Base-by-base conservation (phyloP, 2,888 invertebrate genomes). In the Ochropacha duplaris region DNA sequence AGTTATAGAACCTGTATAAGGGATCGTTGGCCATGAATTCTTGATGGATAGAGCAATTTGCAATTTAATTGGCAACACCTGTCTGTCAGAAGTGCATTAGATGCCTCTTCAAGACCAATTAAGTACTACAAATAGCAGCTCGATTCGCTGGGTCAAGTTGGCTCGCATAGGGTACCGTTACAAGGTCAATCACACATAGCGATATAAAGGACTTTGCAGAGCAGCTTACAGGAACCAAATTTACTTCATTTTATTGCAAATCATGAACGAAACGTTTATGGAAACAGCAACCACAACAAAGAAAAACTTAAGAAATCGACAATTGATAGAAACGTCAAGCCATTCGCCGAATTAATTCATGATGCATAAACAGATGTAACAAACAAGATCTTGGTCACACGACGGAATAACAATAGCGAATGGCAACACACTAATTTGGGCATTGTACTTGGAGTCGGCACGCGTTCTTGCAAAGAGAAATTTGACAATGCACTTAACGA, bases 401-500 rank as follows among this genome's bases (percentile, higher is more conserved):
- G 71, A 65, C 65, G 69, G 71, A 58, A 66, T 64, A 81, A 87
- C 83, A 86, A 87, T 84, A 73, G 83, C 68, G 73, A 74, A 78
- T 78, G 71, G 74, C 78, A 74, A 76, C 73, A 66, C 70, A 79
- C 78, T 84, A 85, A 86, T 84, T 84, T 76, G 78, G 74, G 81
- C 80, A 88, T 85, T 87, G 86, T 88, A 77, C 64, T 59, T 70
- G 79, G 72, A 71, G 76, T 79, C 76, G 74, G 72, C 75, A 78
- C 72, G 75, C 76, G 74, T 76, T 74, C 69, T 66, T 71, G 71
- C 69, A 71, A 84, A 80, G 88, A 82, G 89, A 91, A 90, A 90
- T 90, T 88, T 79, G 84, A 90, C 86, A 87, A 88, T 87, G 83
- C 84, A 84, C 79, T 85, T 81, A 79, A 75, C 50, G 76, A 89